A percentile compares a stretch with the other conserved stretches of the same genome.
phyloP scores from a whole-genome alignment of 1,140 invertebrate genomes.

The Anthonomus grandis region DNA sequence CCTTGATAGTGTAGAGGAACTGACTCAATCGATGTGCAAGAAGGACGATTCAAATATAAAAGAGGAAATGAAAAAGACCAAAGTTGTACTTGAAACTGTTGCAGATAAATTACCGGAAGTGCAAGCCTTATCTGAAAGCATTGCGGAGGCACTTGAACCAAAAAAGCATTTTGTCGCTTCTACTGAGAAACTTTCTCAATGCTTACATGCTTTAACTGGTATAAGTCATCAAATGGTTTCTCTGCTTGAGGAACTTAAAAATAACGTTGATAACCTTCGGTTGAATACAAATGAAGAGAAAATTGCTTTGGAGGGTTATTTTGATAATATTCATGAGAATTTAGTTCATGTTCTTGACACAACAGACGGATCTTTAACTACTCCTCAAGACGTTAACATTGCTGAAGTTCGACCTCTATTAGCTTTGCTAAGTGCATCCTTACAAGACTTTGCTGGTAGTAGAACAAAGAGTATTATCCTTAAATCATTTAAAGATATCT shows the following conservation, averaged over 20 bases:
- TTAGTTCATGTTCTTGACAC: neutral
- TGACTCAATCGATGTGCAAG: constrained; percentile 3
- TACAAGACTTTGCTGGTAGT: neutral
- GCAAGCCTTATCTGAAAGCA: constrained; percentile 7
- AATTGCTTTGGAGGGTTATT: neutral
- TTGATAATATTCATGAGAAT: neutral
- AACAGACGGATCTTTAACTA: no score
- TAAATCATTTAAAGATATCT: neutral
- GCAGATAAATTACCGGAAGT: constrained; percentile 8
- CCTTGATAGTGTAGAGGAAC: constrained; percentile 13
- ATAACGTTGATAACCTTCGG: neutral
- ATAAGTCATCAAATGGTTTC: neutral
- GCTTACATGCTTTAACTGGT: neutral
- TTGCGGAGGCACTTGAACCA: constrained; percentile 3
- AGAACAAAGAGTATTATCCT: neutral
- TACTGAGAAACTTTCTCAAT: neutral
- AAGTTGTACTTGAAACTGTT: constrained; percentile 2
- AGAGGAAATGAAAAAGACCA: constrained; percentile 9
- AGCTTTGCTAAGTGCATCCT: neutral
- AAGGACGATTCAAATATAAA: constrained; percentile 2
- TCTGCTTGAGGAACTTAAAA: constrained; percentile 4
- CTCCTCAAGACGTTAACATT: no score
- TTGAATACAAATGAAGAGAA: constrained; percentile 5
- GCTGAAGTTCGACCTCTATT: neutral
- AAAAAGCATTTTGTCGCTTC: neutral